Evolutionary conservation across 2,113 vertebrate species (phyloP).

Genomic region (Circaetus cinerascens): DNA sequence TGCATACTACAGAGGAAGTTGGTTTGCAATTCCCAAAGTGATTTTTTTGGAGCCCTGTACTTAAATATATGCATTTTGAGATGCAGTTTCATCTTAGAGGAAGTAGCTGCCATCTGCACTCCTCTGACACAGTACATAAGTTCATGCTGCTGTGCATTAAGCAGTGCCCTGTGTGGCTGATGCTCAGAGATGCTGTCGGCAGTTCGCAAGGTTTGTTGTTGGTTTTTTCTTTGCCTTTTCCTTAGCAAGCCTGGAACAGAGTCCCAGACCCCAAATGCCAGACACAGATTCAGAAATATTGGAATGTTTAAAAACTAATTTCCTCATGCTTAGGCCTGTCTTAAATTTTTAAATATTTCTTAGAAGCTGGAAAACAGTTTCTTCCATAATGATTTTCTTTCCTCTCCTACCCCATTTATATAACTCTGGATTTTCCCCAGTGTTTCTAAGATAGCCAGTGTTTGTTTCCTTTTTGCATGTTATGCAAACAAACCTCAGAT

Average conservation of each 20-base stretch:
- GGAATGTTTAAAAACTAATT: not conserved
- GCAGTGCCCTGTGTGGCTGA: not conserved
- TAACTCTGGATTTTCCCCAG: constrained; percentile 38
- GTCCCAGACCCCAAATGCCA: not conserved
- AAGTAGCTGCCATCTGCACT: not conserved
- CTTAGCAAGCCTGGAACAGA: not conserved
- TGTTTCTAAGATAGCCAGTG: constrained; percentile 25
- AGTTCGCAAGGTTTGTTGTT: not conserved
- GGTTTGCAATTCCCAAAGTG: not conserved
- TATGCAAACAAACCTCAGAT: constrained; percentile 39
- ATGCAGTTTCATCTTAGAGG: not conserved
- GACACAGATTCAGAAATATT: not conserved
- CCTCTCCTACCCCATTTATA: not conserved
- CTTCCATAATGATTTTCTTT: not conserved
- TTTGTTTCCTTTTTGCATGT: constrained; percentile 36
- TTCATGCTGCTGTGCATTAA: not conserved
- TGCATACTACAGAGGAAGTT: not conserved
- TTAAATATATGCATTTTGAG: not conserved
- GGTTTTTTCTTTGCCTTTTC: not conserved
- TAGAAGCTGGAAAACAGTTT: not conserved
- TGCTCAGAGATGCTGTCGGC: not conserved
- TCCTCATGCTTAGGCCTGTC: not conserved
- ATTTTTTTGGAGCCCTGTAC: not conserved
- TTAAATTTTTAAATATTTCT: not conserved
- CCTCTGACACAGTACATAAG: not conserved